Percentiles rank a stretch among this genome's conserved stretches.
phyloP scores from a whole-genome alignment of 2,888 invertebrate species.

The Mylabris sibirica region DNA sequence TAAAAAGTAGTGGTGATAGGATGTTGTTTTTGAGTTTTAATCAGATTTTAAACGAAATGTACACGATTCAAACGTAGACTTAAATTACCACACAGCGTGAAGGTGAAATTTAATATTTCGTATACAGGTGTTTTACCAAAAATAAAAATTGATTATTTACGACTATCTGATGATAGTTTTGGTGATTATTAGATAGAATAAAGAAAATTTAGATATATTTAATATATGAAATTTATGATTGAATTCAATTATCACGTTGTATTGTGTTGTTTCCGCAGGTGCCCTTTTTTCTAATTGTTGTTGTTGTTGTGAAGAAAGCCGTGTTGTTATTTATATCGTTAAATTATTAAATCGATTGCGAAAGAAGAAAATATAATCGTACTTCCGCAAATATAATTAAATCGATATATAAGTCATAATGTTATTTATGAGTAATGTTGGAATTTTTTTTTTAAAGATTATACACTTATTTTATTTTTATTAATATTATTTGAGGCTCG shows the following conservation, averaged over 20 bases:
- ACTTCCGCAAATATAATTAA: slow-evolving; percentile 14
- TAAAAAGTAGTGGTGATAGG: slow-evolving; percentile 13
- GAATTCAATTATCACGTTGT: slow-evolving; percentile 9
- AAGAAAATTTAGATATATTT: slow-evolving; percentile 1
- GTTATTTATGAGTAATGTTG: slow-evolving; percentile 3
- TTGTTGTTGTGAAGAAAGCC: not conserved
- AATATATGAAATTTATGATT: not conserved
- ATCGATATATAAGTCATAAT: not conserved
- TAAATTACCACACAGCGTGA: slow-evolving; percentile 20
- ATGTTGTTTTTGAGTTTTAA: slow-evolving; percentile 11
- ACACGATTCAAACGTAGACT: slow-evolving; percentile 4
- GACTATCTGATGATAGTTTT: not conserved
- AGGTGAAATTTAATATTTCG: slow-evolving; percentile 7
- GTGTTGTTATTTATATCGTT: slow-evolving; percentile 11
- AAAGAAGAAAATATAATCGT: not conserved
- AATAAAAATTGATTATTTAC: slow-evolving; percentile 11
- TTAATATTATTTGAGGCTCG: slow-evolving; percentile 1
- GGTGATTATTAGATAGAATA: not conserved
- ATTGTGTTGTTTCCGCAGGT: slow-evolving; percentile 9
- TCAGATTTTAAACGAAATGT: slow-evolving; percentile 9
- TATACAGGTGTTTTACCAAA: slow-evolving; percentile 8
- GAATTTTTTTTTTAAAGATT: not conserved
- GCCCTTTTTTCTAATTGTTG: not conserved
- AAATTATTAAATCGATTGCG: not conserved
- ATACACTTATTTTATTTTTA: not conserved